Percentiles rank a stretch among this genome's conserved stretches.
Conservation (phyloP, 1,140 invertebrate species). For the Conus betulinus region DNA sequence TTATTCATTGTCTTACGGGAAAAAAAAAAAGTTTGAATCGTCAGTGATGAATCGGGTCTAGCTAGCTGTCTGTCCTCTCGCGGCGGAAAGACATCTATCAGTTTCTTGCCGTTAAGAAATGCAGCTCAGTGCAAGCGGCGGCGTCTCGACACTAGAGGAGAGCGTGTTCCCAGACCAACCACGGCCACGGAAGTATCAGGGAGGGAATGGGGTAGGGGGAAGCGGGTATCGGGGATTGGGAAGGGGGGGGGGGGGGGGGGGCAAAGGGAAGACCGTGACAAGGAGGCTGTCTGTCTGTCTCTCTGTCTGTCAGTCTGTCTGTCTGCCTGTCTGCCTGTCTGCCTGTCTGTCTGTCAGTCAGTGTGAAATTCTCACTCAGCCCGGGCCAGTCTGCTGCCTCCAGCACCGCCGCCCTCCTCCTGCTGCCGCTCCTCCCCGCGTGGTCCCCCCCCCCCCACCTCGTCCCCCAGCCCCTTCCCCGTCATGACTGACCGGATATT, state of each 20-base stretch:
- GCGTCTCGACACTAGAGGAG: too few relatives aligned
- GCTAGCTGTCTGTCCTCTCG: too few relatives aligned
- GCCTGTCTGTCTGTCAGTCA: not conserved
- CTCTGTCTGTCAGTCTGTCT: not conserved
- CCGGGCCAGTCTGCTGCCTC: not conserved
- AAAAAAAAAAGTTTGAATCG: too few relatives aligned
- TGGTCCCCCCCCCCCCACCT: not conserved
- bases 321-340: not conserved
- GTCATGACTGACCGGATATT: too few relatives aligned
- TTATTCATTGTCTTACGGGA: too few relatives aligned
- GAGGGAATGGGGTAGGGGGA: not conserved
- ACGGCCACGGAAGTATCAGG: not conserved
- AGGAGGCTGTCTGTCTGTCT: not conserved
- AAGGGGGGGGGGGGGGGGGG: not conserved
- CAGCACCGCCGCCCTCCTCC: not conserved
- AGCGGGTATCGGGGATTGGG: not conserved
- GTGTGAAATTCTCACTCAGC: not conserved
- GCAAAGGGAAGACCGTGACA: not conserved
- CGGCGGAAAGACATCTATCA: too few relatives aligned
- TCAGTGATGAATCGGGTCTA: too few relatives aligned
- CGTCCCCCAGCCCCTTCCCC: not conserved
- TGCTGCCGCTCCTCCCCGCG: not conserved
- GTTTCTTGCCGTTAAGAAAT: too few relatives aligned
- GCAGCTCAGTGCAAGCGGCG: too few relatives aligned
- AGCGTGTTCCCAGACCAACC: too few relatives aligned